Conservation (phyloP, 2,888 invertebrate species). For the Morpho achilles region DNA sequence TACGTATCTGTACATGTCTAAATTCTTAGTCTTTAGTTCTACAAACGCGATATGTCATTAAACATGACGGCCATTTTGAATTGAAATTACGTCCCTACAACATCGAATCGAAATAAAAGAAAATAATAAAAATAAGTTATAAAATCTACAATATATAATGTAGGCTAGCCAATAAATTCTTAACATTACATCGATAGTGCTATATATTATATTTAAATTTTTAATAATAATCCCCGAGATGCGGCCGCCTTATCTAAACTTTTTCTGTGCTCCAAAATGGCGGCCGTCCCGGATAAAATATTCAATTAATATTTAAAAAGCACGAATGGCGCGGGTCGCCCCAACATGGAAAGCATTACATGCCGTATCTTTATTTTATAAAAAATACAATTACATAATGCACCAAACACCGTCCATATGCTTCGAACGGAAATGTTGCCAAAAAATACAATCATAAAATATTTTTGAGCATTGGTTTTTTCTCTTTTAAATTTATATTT, state of each 20-base stretch:
- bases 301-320: constrained; percentile 37
- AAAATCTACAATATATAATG: constrained; percentile 39
- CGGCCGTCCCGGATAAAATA: constrained; percentile 16
- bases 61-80: constrained; percentile 3
- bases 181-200: constrained; percentile 43
- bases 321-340: constrained; percentile 59
- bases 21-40: too few relatives aligned
- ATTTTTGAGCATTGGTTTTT: constrained; percentile 8
- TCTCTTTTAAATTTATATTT: too few relatives aligned
- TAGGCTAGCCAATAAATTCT: constrained; percentile 46
- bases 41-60: too few relatives aligned
- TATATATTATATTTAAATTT: constrained; percentile 38
- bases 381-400: constrained; percentile 40
- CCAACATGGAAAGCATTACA: constrained; percentile 62
- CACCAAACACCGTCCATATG: constrained; percentile 39
- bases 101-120: constrained; percentile 18
- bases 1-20: too few relatives aligned
- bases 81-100: constrained; percentile 11
- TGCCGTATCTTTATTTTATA: constrained; percentile 41
- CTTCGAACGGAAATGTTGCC: constrained; percentile 23
- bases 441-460: constrained; percentile 7
- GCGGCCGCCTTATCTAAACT: constrained; percentile 9
- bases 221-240: constrained; percentile 24
- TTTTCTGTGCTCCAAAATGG: constrained; percentile 13
- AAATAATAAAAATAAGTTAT: constrained; percentile 34